phyloP scores from a whole-genome alignment of 1,140 invertebrate species.

The Euglossa dilemma region DNA sequence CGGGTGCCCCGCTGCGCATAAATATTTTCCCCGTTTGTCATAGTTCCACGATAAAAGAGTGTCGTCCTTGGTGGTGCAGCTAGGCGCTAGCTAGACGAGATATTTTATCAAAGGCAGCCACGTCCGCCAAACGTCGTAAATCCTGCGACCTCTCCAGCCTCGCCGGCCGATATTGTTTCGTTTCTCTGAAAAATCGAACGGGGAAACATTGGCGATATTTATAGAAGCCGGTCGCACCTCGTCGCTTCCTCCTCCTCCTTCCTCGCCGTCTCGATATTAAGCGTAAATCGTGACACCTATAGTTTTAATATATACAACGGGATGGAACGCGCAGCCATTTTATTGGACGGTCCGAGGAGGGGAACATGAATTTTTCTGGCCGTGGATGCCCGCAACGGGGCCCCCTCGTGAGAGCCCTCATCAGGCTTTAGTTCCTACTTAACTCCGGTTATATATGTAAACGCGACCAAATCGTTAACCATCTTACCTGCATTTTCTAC shows the following conservation, averaged over 20 bases:
- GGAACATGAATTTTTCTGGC: conserved; percentile 60
- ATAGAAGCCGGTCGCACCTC: conserved; percentile 34
- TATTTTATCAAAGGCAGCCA: conserved; percentile 10
- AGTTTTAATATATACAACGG: conserved; percentile 61
- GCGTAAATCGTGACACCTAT: conserved; percentile 65
- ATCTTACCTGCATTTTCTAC: conserved; percentile 67
- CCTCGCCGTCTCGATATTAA: conserved; percentile 39
- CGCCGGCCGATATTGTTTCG: conserved; percentile 12
- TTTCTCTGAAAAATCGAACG: conserved; percentile 6
- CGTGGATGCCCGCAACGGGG: conserved; percentile 29
- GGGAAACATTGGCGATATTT: conserved; percentile 46
- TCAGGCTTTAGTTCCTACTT: conserved; percentile 70
- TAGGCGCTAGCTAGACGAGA: conserved; percentile 14
- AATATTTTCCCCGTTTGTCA: conserved; percentile 32
- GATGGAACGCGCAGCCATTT: conserved; percentile 44
- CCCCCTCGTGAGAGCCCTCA: conserved; percentile 69
- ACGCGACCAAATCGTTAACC: conserved; percentile 68
- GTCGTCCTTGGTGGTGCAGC: background rate
- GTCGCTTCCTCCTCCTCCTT: conserved; percentile 14
- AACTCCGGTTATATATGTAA: conserved; percentile 69
- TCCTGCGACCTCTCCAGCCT: background rate
- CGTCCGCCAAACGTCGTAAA: conserved; percentile 33
- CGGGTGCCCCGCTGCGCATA: background rate
- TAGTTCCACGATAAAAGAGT: background rate
- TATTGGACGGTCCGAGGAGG: conserved; percentile 55